Base-by-base conservation (phyloP, 2,888 invertebrate genomes). In the Epirrhoe tristata region DNA sequence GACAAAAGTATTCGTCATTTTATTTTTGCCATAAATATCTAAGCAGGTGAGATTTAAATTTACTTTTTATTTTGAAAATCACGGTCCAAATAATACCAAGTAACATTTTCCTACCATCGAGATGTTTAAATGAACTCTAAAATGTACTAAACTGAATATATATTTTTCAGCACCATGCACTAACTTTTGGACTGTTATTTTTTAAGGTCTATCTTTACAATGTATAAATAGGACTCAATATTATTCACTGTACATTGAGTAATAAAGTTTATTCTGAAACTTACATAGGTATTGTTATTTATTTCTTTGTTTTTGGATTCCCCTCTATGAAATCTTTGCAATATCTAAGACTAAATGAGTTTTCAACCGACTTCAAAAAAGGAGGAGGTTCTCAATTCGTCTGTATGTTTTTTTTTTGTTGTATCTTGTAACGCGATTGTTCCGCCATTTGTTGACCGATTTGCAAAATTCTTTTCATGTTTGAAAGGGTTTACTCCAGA, bases 201-300 rank as follows among this genome's bases (percentile, higher is more conserved):
- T 65, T 67, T 73, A 71, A 71, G 63, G 70, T 75, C 69, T 59
- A 68, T 68, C 66, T 69, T 76, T 68, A 58, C 7, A 50, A 16
- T 66, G 66, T 54, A 58, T 50, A 65, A 58, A 61, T 43, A 39
- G 5, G 39, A 50, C 81, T 82, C 78, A 81, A 74, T 66, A 81
- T 67, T 16, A 48, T 61, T 69, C 51, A 43, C 52, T 59, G 31
- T 36, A 8, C 76, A 72, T 77, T 82, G 82, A 81, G 77, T 77
- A 86, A 81, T 85, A 86, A 81, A 55, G 17, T 61, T 53, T 36
- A 57, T 61, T 36, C 10, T 48, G 8, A 57, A 43, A 43, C 36
- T 39, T 39, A 39, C 39, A 63, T 12, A 8, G 10, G n/a, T 34
- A 14, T 17, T 0, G 14, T 6, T 51, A 51, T 50, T 51, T 10